phyloP scores from a whole-genome alignment of 2,888 invertebrate genomes.

The Platycheirus albimanus region DNA sequence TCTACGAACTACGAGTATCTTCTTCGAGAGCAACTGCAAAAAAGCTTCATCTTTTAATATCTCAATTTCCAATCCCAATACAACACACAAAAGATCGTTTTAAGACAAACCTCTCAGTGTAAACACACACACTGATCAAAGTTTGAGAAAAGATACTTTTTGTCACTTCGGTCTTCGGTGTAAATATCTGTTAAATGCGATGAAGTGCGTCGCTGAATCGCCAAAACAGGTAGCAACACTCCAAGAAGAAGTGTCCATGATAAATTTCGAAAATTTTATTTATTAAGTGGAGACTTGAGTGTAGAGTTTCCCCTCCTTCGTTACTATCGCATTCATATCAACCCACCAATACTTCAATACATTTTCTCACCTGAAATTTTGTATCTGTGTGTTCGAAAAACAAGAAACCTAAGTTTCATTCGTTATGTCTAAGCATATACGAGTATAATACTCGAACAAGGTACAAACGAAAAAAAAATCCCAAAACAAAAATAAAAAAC shows the following conservation, averaged over 20 bases:
- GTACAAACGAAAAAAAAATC: slow-evolving; percentile 29
- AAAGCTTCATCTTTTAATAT: too few species aligned
- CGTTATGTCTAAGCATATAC: slow-evolving; percentile 14
- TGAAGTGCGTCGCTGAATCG: slow-evolving; percentile 46
- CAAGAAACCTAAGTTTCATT: slow-evolving; percentile 6
- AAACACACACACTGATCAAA: too few species aligned
- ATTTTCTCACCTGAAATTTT: slow-evolving; percentile 48
- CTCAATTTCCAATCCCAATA: too few species aligned
- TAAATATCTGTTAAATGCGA: slow-evolving; percentile 38
- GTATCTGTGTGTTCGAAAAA: slow-evolving; percentile 23
- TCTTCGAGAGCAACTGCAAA: too few species aligned
- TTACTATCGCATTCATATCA: neutral
- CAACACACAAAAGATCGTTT: too few species aligned
- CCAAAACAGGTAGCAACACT: slow-evolving; percentile 35
- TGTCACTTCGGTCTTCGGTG: slow-evolving; percentile 14
- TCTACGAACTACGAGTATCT: too few species aligned
- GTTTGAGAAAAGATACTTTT: neutral
- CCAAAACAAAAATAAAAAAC: slow-evolving; percentile 53
- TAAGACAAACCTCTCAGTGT: too few species aligned
- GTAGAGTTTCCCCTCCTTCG: slow-evolving; percentile 44
- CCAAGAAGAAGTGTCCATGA: slow-evolving; percentile 53
- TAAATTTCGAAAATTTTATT: slow-evolving; percentile 50
- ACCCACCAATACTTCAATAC: slow-evolving; percentile 21
- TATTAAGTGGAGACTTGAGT: slow-evolving; percentile 43
- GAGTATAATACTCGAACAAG: too few species aligned